Percentiles rank a stretch among this genome's conserved stretches.
Conservation (phyloP, 2,113 vertebrate genomes). For the Psilopsiagon aurifrons region DNA sequence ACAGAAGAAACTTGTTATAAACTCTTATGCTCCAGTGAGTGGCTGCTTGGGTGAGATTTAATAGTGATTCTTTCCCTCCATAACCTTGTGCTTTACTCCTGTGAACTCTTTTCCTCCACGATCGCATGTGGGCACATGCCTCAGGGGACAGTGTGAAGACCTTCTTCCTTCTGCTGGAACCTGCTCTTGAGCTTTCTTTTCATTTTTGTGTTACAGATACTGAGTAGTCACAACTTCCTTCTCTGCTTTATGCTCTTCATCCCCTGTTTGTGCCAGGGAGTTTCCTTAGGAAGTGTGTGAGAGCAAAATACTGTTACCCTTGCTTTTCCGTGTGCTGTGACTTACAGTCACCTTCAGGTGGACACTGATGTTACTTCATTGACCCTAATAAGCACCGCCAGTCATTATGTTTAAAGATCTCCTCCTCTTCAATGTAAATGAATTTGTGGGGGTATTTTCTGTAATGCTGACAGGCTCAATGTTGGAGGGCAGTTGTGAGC, state of each 20-base stretch:
- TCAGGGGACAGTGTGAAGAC: background rate
- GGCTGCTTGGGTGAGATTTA: background rate
- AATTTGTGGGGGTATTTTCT: background rate
- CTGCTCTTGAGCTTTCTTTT: background rate
- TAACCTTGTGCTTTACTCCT: background rate
- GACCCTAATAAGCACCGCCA: background rate
- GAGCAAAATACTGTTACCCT: background rate
- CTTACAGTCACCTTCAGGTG: background rate
- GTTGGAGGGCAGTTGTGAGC: background rate
- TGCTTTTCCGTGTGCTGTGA: background rate
- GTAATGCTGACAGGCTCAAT: background rate
- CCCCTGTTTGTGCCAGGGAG: background rate
- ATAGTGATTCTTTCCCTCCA: background rate
- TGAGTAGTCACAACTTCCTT: background rate
- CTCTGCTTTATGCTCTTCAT: background rate
- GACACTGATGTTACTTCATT: background rate
- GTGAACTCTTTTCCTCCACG: background rate
- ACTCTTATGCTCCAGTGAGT: background rate
- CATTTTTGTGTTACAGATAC: background rate
- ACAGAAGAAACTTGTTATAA: background rate
- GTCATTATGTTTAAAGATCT: background rate
- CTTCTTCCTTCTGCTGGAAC: background rate
- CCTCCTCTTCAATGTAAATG: background rate
- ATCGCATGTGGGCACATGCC: accelerated
- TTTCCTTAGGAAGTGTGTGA: background rate